Base-by-base conservation (phyloP, 2,888 invertebrate genomes). In the Parnassius mnemosyne region DNA sequence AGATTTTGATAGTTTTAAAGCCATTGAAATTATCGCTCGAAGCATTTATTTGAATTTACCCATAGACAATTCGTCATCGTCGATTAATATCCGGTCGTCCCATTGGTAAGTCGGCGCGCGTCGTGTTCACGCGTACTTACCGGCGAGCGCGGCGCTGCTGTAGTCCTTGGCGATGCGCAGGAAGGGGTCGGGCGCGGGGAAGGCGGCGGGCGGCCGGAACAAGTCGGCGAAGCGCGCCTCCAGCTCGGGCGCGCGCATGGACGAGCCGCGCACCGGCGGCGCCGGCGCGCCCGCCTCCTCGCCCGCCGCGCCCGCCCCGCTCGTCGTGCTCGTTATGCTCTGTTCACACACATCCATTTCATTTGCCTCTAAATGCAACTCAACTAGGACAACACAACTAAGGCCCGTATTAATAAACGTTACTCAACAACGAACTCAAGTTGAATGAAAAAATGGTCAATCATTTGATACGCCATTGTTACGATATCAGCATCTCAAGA, bases 121-220 rank as follows among this genome's bases (percentile, higher is more conserved):
- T n/a, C 16, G 16, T 16, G 16, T 16, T 79, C 76, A 81, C 67
- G 77, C 70, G 75, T 80, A 88, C 89, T 89, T 89, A 91, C 90
- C 88, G 66, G 82, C 79, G 66, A 78, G 80, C 2, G 85, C 80
- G 67, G 93, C 93, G 83, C 94, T 94, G 85, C 93, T 94, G 91
- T 95, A 95, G 57, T 94, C 92, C 84, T 95, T 95, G 50, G 92
- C 83, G 75, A 94, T 88, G 72, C 94, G 92, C 70, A 92, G 88
- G 86, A 94, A 96, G 63, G 93, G 93, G 71, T 94, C 94, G 10
- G 96, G 96, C 34, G 87, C 85, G 10, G 96, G 95, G 84, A 96
- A 95, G 69, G 87, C 87, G 63, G 90, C 84, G 3, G 93, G 79
- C 12, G 93, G 83, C 68, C 92, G 93, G 87, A 96, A 96, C 70